Evolutionary conservation across 92 coral and sea anemone genomes (phyloP).

Genomic region (Anthopleura xanthogrammica): DNA sequence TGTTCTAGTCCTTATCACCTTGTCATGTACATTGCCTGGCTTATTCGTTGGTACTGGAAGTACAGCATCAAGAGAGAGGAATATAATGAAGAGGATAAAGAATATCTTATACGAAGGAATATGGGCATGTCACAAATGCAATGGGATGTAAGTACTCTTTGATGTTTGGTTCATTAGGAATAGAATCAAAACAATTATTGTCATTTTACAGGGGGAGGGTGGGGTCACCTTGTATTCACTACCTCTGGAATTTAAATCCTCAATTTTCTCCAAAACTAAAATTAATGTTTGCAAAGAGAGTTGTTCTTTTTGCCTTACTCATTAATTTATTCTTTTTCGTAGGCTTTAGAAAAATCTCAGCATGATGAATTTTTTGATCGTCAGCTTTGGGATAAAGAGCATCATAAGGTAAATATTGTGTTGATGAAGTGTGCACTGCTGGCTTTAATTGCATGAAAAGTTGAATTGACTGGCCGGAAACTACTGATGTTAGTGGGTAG

Average conservation of each 20-base stretch:
- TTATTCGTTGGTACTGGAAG: slow-evolving; percentile 93
- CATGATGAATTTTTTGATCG: slow-evolving; percentile 60
- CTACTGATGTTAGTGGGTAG: too few relatives aligned
- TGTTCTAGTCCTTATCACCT: slow-evolving; percentile 76
- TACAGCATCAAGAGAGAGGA: slow-evolving; percentile 75
- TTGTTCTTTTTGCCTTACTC: neutral
- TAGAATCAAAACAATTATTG: too few relatives aligned
- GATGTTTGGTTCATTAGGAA: neutral
- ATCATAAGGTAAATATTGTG: slow-evolving; percentile 57
- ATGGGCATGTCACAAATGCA: slow-evolving; percentile 68
- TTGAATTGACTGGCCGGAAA: too few relatives aligned
- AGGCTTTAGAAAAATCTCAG: slow-evolving; percentile 71
- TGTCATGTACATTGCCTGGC: slow-evolving; percentile 71
- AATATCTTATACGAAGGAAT: slow-evolving; percentile 70
- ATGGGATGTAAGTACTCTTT: slow-evolving; percentile 73
- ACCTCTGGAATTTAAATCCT: too few relatives aligned
- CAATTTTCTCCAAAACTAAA: too few relatives aligned
- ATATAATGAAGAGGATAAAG: slow-evolving; percentile 85
- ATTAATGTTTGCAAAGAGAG: too few relatives aligned
- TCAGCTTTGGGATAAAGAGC: slow-evolving; percentile 79
- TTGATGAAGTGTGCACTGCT: neutral
- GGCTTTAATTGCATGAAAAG: neutral
- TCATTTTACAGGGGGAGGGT: too few relatives aligned
- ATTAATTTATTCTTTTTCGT: neutral
- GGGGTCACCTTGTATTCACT: too few relatives aligned